Evolutionary conservation across 2,888 invertebrate species (phyloP).

Genomic region (Campaea margaritaria): DNA sequence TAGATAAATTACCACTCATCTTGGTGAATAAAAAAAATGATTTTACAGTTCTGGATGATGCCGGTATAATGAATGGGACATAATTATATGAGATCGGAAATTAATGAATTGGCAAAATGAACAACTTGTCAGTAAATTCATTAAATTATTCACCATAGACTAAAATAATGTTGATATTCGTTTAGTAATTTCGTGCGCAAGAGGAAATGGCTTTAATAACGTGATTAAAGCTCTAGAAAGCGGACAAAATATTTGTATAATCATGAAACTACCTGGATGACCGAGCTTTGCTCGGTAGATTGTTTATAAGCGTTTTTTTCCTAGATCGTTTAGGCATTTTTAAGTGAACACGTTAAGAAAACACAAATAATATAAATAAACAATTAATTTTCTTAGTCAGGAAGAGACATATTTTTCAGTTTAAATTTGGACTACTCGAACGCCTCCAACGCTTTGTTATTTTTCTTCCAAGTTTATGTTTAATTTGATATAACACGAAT

Average conservation of each 20-base stretch:
- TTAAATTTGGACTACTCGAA: no score
- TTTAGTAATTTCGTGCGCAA: slow-evolving; percentile 10
- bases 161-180: slow-evolving; percentile 2
- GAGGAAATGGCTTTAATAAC: slow-evolving; percentile 5
- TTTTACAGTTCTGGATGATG: background rate
- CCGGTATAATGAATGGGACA: slow-evolving; percentile 12
- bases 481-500: no score
- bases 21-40: background rate
- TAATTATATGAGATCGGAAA: slow-evolving; percentile 12
- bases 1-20: background rate
- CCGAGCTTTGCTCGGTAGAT: no score
- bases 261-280: background rate
- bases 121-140: slow-evolving; percentile 8
- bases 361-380: no score
- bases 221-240: background rate
- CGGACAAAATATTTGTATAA: background rate
- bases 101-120: background rate
- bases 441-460: no score
- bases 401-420: no score
- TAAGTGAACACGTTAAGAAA: no score
- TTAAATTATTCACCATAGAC: slow-evolving; percentile 13
- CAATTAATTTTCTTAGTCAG: no score
- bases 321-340: no score
- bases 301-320: no score
- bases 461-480: no score